Evolutionary conservation across 2,888 invertebrate genomes (phyloP), one percentile per base, ranked within the genome.

Genomic region (Heteromyza rotundicornis): DNA sequence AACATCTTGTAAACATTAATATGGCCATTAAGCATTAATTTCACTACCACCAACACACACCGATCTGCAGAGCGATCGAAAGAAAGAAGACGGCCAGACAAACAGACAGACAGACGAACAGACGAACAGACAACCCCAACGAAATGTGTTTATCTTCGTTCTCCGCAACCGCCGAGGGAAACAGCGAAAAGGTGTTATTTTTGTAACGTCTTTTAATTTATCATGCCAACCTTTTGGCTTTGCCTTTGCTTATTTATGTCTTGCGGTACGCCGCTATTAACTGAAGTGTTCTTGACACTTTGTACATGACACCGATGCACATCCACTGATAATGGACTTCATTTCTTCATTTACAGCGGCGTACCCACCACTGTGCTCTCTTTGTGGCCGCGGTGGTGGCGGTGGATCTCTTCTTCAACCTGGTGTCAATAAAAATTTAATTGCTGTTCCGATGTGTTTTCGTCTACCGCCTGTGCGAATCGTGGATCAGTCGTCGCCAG

Each of bases 1-100:
- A 72, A 74, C 76, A 75, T 70, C 65, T 68, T 74, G 75, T 71
- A 74, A 76, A 76, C 77, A 75, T 67, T 60, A 71, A 71, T 61
- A 66, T 74, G 70, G 66, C 51, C 67, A 70, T 68, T 70, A 71
- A 73, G 69, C 76, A 69, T 58, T 27, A 58, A 60, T 52, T 60
- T 59, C 63, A 49, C 8, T 2, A 40, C 40, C 40, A n/a, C 10
- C 2, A 3, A 40, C 40, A n/a, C 40, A 40, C 10, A 14, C 14
- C 8, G 40, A 40, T n/a, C 40, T 40, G 27, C 23, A n/a, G 36
- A 17, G n/a, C 40, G 17, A 47, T 32, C 53, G 40, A 53, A n/a
- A n/a, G n/a, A n/a, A n/a, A n/a, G n/a, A n/a, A n/a, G n/a, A n/a
- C n/a, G n/a, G n/a, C n/a, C n/a, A n/a, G n/a, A n/a, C n/a, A n/a